Percentiles rank a stretch among this genome's conserved stretches.
phyloP scores from a whole-genome alignment of 2,888 invertebrate genomes.

The Ditylenchus weischeri region DNA sequence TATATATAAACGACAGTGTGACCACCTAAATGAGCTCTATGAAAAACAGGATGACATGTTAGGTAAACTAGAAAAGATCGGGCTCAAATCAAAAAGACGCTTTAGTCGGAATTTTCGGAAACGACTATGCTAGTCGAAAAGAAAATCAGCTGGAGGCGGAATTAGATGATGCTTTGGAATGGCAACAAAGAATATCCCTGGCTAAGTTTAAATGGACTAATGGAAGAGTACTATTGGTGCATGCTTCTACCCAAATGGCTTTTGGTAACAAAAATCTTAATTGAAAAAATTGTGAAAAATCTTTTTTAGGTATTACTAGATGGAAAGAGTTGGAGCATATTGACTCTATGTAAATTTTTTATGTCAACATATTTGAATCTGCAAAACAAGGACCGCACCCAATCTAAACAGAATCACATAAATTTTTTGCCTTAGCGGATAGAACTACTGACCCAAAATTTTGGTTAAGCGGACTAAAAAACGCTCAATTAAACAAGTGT shows the following conservation, averaged over 20 bases:
- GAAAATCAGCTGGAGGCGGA: slow-evolving; percentile 63
- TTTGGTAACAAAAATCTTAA: slow-evolving; percentile 18
- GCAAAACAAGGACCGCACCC: too few relatives aligned
- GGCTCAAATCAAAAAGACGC: not conserved
- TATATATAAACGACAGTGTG: slow-evolving; percentile 58
- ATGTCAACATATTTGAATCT: too few relatives aligned
- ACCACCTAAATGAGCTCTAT: slow-evolving; percentile 60
- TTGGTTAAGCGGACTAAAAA: too few relatives aligned
- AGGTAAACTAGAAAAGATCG: slow-evolving; percentile 49
- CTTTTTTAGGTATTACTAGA: slow-evolving; percentile 59
- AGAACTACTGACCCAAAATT: too few relatives aligned
- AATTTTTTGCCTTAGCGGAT: too few relatives aligned
- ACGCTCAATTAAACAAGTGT: too few relatives aligned
- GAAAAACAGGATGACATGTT: slow-evolving; percentile 62
- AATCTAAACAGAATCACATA: too few relatives aligned
- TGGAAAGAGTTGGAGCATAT: slow-evolving; percentile 62
- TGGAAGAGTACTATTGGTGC: slow-evolving; percentile 60
- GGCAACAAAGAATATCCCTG: slow-evolving; percentile 62
- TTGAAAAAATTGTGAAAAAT: slow-evolving; percentile 52
- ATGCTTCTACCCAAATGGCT: slow-evolving; percentile 62
- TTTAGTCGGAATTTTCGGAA: slow-evolving; percentile 63
- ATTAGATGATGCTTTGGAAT: slow-evolving; percentile 61
- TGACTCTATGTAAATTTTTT: slow-evolving; percentile 35
- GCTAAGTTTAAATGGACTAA: slow-evolving; percentile 63
- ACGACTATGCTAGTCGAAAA: slow-evolving; percentile 63